phyloP scores from a whole-genome alignment of 2,888 invertebrate genomes.

The Eubasilissa splendida region DNA sequence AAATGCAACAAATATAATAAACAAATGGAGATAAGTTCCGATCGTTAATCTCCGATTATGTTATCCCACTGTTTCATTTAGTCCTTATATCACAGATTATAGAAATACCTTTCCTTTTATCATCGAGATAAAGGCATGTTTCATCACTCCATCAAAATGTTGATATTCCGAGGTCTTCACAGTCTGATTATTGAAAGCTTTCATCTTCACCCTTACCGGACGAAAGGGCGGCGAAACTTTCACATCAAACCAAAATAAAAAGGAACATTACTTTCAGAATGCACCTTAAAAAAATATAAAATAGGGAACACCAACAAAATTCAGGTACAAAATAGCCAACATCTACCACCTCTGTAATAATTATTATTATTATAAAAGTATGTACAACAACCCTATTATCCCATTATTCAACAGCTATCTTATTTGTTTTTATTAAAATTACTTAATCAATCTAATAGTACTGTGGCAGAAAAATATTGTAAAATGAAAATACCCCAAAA shows the following conservation, averaged over 20 bases:
- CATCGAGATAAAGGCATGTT: background rate
- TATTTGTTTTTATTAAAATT: constrained; percentile 15
- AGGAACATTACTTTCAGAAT: constrained; percentile 16
- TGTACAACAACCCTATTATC: constrained; percentile 12
- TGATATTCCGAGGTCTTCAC: background rate
- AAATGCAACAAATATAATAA: constrained; percentile 7
- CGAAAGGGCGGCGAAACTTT: constrained; percentile 27
- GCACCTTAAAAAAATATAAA: constrained; percentile 11
- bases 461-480: constrained; percentile 13
- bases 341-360: constrained; percentile 10
- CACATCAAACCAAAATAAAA: constrained; percentile 3
- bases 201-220: background rate
- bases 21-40: constrained; percentile 23
- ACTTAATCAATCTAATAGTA: background rate
- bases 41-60: constrained; percentile 3
- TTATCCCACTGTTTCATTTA: constrained; percentile 1
- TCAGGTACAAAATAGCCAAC: constrained; percentile 40
- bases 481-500: constrained; percentile 17
- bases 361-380: background rate
- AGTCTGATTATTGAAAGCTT: constrained; percentile 1
- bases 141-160: background rate
- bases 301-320: constrained; percentile 29
- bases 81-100: constrained; percentile 35
- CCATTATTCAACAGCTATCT: background rate
- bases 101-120: constrained; percentile 9